phyloP scores from a whole-genome alignment of 92 coral and sea anemone genomes.

The Pocillopora grandis region DNA sequence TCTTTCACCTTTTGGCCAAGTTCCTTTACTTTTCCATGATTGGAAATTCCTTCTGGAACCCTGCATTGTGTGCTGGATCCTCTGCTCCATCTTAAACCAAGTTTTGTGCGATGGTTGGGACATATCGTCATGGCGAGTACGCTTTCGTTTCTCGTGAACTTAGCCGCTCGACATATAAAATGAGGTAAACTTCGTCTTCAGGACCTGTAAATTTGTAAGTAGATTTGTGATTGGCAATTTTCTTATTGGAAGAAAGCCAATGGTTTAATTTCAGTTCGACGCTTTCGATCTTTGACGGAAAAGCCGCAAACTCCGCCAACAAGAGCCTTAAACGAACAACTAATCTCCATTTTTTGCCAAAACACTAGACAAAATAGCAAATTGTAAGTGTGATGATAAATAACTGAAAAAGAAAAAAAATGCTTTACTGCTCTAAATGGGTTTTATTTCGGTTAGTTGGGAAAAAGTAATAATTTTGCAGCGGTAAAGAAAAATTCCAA shows the following conservation, averaged over 20 bases:
- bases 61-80: conserved; percentile 53
- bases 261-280: conserved; percentile 49
- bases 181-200: conserved; percentile 52
- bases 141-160: conserved; percentile 5
- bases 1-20: conserved; percentile 65
- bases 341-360: neutral
- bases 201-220: conserved; percentile 38
- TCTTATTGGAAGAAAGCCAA: conserved; percentile 26
- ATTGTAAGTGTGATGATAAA: no score
- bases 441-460: no score
- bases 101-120: conserved; percentile 6
- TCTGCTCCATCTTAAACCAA: conserved; percentile 65
- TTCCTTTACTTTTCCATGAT: conserved; percentile 39
- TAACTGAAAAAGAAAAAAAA: no score
- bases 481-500: no score
- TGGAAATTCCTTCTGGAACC: conserved; percentile 44
- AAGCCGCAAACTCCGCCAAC: conserved; percentile 58
- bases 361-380: no score
- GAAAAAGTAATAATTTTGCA: no score
- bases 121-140: conserved; percentile 46
- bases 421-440: no score
- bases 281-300: conserved; percentile 39
- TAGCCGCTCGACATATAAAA: conserved; percentile 50
- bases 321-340: conserved; percentile 54
- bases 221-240: conserved; percentile 39